Evolutionary conservation across 2,888 invertebrate species (phyloP).

Genomic region (Xestia sexstrigata): DNA sequence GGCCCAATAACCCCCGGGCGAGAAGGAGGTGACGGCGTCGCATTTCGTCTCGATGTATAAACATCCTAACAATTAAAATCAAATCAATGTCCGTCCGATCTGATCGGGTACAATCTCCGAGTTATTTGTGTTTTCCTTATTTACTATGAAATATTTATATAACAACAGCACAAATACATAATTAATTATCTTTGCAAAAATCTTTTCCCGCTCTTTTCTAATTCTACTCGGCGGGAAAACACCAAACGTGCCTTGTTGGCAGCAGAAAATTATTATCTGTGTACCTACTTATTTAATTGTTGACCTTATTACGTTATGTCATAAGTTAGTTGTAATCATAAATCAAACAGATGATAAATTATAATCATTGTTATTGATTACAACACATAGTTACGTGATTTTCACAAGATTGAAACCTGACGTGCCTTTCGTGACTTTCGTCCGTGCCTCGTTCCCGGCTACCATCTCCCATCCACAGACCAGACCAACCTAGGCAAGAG

Average conservation of each 20-base stretch:
- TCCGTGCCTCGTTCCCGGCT: no score
- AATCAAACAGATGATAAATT: neutral
- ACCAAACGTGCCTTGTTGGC: neutral
- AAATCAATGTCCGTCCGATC: neutral
- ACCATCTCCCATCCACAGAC: no score
- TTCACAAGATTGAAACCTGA: neutral
- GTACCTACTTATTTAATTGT: neutral
- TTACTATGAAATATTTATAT: neutral
- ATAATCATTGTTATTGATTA: neutral
- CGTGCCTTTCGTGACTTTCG: no score
- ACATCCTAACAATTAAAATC: slow-evolving; percentile 13
- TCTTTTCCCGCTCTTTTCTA: neutral
- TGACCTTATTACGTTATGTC: neutral
- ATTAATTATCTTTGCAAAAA: slow-evolving; percentile 4
- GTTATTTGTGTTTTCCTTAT: slow-evolving; percentile 6
- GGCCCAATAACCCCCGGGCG: no score
- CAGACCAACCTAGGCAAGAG: no score
- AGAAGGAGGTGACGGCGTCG: no score
- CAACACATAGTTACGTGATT: neutral
- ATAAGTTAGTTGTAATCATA: slow-evolving; percentile 4
- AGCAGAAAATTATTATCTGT: neutral
- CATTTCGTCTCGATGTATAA: no score
- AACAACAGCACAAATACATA: neutral
- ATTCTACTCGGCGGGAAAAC: slow-evolving; percentile 22
- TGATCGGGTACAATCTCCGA: neutral